Conservation (phyloP, 2,797 vertebrate genomes). For the Meda fulgida region DNA sequence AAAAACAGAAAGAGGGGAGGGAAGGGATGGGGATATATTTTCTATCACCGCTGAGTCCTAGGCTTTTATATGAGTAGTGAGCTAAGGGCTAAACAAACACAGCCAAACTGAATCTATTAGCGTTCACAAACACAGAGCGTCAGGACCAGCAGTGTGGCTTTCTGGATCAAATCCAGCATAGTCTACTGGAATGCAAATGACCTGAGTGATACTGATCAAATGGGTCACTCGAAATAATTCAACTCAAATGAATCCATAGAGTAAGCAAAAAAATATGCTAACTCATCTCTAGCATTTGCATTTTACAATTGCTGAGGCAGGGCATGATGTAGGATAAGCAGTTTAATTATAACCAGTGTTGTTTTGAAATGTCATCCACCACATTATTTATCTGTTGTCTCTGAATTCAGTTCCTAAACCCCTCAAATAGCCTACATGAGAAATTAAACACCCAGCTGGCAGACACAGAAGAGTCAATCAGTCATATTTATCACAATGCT, state of each 20-base stretch:
- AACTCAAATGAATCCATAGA: not conserved
- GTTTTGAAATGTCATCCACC: slow-evolving; percentile 17
- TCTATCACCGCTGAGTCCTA: slow-evolving; percentile 70
- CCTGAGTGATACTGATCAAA: slow-evolving; percentile 1
- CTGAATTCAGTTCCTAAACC: slow-evolving; percentile 24
- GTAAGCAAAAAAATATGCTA: not conserved
- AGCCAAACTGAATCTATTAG: slow-evolving; percentile 51
- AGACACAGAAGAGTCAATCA: slow-evolving; percentile 58
- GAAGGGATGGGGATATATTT: slow-evolving; percentile 66
- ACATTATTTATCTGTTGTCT: slow-evolving; percentile 21
- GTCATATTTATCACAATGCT: slow-evolving; percentile 58
- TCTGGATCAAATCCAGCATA: not conserved
- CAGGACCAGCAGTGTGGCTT: slow-evolving; percentile 11
- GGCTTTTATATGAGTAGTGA: slow-evolving; percentile 63
- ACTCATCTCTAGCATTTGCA: not conserved
- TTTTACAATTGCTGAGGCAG: not conserved
- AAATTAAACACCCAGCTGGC: slow-evolving; percentile 38
- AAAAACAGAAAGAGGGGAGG: slow-evolving; percentile 64
- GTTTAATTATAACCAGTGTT: not conserved
- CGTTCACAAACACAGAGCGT: slow-evolving; percentile 35
- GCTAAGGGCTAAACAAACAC: slow-evolving; percentile 62
- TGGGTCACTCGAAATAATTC: not conserved
- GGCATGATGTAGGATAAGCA: not conserved
- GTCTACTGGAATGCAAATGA: slow-evolving; percentile 46
- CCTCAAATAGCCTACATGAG: slow-evolving; percentile 21